Conservation (phyloP, 2,888 invertebrate genomes). For the Pseudococcus longispinus region DNA sequence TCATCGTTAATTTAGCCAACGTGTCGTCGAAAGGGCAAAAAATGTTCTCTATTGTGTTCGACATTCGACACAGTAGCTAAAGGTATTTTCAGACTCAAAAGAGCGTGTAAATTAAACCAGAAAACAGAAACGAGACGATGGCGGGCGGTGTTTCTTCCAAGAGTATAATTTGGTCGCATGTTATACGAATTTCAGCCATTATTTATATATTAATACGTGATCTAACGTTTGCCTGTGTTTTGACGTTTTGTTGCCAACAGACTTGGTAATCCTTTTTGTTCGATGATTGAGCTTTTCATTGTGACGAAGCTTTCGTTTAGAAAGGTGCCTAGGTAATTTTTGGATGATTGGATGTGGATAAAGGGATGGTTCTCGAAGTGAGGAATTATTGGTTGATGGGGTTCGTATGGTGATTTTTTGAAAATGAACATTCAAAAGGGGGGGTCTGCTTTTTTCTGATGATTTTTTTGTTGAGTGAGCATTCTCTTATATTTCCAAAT, state of each 20-base stretch:
- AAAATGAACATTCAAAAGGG: too few species aligned
- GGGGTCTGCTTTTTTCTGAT: too few species aligned
- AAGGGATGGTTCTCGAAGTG: background rate
- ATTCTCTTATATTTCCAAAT: too few species aligned
- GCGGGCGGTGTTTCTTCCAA: background rate
- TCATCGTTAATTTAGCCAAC: background rate
- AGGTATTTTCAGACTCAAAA: background rate
- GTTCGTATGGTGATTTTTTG: background rate
- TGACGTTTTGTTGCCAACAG: background rate
- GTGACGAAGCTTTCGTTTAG: background rate
- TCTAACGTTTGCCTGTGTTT: background rate
- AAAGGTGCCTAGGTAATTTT: background rate
- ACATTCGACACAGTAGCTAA: too few species aligned
- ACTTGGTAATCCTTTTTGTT: background rate
- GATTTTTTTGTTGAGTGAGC: too few species aligned
- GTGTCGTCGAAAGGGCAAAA: background rate
- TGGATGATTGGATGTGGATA: background rate
- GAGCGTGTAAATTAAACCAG: background rate
- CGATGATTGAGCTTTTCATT: background rate
- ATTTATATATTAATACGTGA: background rate
- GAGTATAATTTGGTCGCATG: background rate
- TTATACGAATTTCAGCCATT: constrained; percentile 1
- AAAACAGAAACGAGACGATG: background rate
- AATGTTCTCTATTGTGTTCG: background rate
- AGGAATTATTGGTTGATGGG: too few species aligned